These are phyloP conservation scores for Cyanoliseus patagonus DNA, from an alignment of 2,113 vertebrate genomes.

Conservation along the genomic window DNA sequence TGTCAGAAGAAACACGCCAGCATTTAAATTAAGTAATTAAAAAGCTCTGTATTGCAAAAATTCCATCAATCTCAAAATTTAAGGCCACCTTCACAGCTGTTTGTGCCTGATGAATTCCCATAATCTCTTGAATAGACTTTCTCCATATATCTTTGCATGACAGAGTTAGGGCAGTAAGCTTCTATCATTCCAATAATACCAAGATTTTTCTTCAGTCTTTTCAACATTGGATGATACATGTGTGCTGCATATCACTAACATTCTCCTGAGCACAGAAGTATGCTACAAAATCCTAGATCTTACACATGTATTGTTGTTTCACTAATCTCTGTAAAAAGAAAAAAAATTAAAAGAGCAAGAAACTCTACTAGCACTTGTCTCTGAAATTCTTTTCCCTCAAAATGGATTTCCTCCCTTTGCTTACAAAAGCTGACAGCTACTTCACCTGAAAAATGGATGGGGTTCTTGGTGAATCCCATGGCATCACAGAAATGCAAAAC, in stretches of 20 bases:
- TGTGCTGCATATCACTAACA: not conserved
- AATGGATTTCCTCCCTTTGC: not conserved
- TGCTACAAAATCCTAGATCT: not conserved
- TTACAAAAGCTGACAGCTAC: not conserved
- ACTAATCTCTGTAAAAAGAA: not conserved
- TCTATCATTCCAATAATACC: not conserved
- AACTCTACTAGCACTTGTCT: not conserved
- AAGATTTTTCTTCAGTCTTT: not conserved
- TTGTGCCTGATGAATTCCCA: not conserved
- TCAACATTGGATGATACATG: not conserved
- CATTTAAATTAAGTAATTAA: not conserved
- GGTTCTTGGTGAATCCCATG: not conserved
- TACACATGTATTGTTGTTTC: not conserved
- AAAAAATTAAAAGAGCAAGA: not conserved
- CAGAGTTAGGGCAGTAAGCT: not conserved
- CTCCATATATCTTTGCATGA: not conserved
- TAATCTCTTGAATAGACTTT: not conserved
- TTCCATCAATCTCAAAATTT: not conserved
- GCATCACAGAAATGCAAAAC: not conserved
- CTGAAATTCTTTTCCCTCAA: not conserved
- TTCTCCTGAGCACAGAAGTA: not conserved
- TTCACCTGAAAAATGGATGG: not conserved
- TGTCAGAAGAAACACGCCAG: not conserved
- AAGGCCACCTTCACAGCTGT: not conserved
- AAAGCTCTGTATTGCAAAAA: conserved; percentile 16